Evolutionary conservation across 2,797 vertebrate genomes (phyloP).

Genomic region (Anomalospiza imberbis): DNA sequence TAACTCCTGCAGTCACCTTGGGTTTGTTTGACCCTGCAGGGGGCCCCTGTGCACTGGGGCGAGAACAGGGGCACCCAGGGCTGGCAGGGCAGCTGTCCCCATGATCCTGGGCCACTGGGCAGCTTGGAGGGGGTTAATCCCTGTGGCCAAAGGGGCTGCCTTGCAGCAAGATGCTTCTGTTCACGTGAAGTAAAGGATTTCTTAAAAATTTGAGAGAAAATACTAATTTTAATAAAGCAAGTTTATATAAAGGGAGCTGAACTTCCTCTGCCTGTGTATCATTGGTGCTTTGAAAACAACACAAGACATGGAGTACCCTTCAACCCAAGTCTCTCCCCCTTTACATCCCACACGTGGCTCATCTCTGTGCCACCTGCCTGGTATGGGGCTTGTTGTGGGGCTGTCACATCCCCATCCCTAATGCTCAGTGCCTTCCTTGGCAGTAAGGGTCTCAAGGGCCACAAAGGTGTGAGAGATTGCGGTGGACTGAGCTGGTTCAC

Average conservation of each 20-base stretch:
- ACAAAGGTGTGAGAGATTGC: fast-evolving
- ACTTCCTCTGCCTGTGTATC: background rate
- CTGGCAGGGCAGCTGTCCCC: background rate
- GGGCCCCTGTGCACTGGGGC: fast-evolving
- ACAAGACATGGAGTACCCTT: background rate
- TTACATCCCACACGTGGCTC: fast-evolving
- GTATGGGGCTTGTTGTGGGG: fast-evolving
- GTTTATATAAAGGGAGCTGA: conserved; percentile 25
- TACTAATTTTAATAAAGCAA: conserved; percentile 47
- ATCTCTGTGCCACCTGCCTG: background rate
- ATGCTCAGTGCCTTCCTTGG: background rate
- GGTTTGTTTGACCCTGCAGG: background rate
- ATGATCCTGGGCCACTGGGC: background rate
- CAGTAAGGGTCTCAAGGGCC: background rate
- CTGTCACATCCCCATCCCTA: background rate
- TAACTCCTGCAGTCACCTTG: background rate
- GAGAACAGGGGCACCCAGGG: background rate
- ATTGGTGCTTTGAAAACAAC: background rate
- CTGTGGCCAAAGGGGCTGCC: background rate
- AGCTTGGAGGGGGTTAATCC: background rate
- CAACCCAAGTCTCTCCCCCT: background rate
- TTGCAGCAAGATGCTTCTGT: background rate
- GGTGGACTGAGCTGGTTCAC: fast-evolving
- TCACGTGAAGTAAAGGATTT: background rate
- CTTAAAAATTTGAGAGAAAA: background rate